Percentiles rank a stretch among this genome's conserved stretches.
These are phyloP conservation scores for Hymenochirus boettgeri DNA, from an alignment of 2,113 vertebrate species.

Conservation along the genomic window DNA sequence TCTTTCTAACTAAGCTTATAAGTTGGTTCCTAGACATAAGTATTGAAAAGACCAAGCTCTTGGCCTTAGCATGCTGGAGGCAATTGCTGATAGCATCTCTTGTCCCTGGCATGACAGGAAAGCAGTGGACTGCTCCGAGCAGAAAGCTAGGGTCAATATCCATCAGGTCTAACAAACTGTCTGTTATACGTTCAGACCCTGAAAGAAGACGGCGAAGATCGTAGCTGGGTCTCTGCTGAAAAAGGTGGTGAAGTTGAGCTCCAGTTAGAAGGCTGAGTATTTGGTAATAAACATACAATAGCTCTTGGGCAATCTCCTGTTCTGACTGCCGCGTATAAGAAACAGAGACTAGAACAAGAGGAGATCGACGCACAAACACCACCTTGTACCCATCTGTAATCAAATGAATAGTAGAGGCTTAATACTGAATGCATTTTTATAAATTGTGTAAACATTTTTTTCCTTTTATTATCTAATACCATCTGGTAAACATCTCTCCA, in stretches of 20 bases:
- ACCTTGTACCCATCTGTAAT: slow-evolving; percentile 87
- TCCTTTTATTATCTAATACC: no score
- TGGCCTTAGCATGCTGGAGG: slow-evolving; percentile 85
- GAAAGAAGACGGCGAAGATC: slow-evolving; percentile 89
- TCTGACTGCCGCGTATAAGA: slow-evolving; percentile 83
- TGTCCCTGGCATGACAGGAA: slow-evolving; percentile 72
- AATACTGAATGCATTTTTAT: no score
- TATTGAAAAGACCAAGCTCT: slow-evolving; percentile 91
- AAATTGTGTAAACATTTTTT: no score
- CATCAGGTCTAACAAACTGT: slow-evolving; percentile 86
- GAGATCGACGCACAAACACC: slow-evolving; percentile 88
- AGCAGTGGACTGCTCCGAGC: slow-evolving; percentile 85
- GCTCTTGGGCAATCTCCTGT: slow-evolving; percentile 85
- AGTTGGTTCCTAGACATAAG: slow-evolving; percentile 84
- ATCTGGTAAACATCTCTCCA: no score
- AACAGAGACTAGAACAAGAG: slow-evolving; percentile 91
- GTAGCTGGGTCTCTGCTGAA: slow-evolving; percentile 93
- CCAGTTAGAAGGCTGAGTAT: slow-evolving; percentile 93
- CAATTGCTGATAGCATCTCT: slow-evolving; percentile 77
- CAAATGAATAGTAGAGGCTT: not conserved
- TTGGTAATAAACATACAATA: slow-evolving; percentile 96
- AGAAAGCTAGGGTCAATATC: slow-evolving; percentile 90
- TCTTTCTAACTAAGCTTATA: slow-evolving; percentile 88
- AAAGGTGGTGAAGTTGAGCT: slow-evolving; percentile 92
- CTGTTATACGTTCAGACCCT: slow-evolving; percentile 90